A percentile compares a stretch with the other conserved stretches of the same genome.
These are phyloP conservation scores for Argentina silus DNA, from an alignment of 2,797 vertebrate species.

Conservation along the genomic window DNA sequence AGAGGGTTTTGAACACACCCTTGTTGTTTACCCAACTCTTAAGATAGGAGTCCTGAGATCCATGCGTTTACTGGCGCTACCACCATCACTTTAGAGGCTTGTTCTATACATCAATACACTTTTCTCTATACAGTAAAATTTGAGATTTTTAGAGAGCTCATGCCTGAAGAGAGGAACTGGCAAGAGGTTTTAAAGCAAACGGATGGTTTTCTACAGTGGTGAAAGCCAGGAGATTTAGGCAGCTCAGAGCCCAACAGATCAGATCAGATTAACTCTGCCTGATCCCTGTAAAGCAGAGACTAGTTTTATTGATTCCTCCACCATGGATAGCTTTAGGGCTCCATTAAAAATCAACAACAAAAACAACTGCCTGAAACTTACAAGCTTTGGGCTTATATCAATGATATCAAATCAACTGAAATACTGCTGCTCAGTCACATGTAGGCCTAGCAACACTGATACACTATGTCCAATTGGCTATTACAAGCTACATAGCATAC, in stretches of 20 bases:
- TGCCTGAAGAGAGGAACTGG: neutral
- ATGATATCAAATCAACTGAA: too few species aligned
- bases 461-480: too few species aligned
- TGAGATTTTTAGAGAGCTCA: neutral
- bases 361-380: neutral
- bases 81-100: neutral
- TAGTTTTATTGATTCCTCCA: conserved; percentile 63
- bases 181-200: conserved; percentile 14
- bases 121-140: neutral
- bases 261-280: conserved; percentile 69
- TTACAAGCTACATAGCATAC: too few species aligned
- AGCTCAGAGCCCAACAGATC: conserved; percentile 70
- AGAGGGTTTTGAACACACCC: conserved; percentile 60
- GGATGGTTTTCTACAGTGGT: conserved; percentile 40
- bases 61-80: conserved; percentile 18
- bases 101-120: neutral
- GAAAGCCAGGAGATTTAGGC: conserved; percentile 69
- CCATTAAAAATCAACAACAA: conserved; percentile 37
- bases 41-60: conserved; percentile 35
- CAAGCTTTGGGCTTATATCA: too few species aligned
- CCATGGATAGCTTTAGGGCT: conserved; percentile 26
- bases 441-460: too few species aligned
- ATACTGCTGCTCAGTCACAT: too few species aligned
- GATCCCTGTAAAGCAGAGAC: conserved; percentile 66
- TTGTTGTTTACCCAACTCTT: conserved; percentile 58